phyloP scores from a whole-genome alignment of 2,113 vertebrate genomes.

The Sceloporus tristichus region DNA sequence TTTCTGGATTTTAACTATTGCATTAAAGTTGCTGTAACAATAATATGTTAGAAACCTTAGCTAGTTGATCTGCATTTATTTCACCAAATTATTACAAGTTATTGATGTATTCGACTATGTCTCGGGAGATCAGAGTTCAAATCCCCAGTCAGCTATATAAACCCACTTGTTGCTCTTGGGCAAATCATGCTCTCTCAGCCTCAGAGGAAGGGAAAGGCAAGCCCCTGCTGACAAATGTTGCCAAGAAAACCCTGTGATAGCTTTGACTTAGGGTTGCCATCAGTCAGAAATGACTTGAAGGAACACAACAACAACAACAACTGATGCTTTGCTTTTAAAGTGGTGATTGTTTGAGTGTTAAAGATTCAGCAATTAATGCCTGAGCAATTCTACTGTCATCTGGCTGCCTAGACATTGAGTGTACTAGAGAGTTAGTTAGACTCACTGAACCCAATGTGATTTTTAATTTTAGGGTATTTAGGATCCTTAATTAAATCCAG shows the following conservation, averaged over 20 bases:
- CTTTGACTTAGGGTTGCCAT: too few relatives aligned
- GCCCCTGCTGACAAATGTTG: too few relatives aligned
- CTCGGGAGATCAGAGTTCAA: too few relatives aligned
- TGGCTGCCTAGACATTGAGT: neutral
- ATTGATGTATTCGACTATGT: neutral
- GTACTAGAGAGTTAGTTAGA: neutral
- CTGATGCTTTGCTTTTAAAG: neutral
- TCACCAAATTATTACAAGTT: neutral
- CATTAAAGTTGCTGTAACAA: slow-evolving; percentile 4
- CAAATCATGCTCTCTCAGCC: too few relatives aligned
- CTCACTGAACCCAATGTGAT: neutral
- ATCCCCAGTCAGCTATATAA: too few relatives aligned
- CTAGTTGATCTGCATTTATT: slow-evolving; percentile 13
- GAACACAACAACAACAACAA: too few relatives aligned
- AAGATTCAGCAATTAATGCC: slow-evolving; percentile 2
- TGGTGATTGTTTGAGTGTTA: slow-evolving; percentile 7
- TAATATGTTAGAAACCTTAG: neutral
- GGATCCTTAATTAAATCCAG: neutral
- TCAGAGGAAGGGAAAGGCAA: too few relatives aligned
- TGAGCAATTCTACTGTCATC: neutral
- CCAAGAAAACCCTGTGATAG: too few relatives aligned
- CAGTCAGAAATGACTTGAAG: too few relatives aligned
- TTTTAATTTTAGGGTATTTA: too few relatives aligned
- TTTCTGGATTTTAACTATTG: slow-evolving; percentile 4
- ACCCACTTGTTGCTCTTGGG: too few relatives aligned